Base-by-base conservation (phyloP, 1,140 invertebrate species). In the Odontomachus brunneus region DNA sequence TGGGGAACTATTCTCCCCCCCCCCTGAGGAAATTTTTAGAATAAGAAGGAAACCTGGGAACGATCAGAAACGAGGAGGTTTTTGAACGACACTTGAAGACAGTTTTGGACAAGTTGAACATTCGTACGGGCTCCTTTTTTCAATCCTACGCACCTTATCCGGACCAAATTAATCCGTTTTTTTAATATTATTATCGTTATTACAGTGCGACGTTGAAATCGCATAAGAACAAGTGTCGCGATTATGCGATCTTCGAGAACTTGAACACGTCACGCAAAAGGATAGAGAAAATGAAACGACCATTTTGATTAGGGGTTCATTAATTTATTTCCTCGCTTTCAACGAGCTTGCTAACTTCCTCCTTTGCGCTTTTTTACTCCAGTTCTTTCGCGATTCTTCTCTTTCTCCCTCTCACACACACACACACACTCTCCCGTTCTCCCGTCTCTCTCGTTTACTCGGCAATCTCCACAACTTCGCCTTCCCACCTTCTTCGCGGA, bases 291-390 rank as follows among this genome's bases (percentile, higher is more conserved):
- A 80, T 48, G 51, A 24, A 5, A 71, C 53, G 53, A 71, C 22
- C 75, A 71, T 80, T 80, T 80, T 80, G 75, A 82, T 82, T 65
- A 65, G 59, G 60, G 29, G 59, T 65, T 82, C 81, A 82, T 82
- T 82, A 82, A 82, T 82, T 82, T 75, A 75, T 74, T 62, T 76
- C 48, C 75, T 75, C 80, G 49, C 71, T 76, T 76, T 65, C 69
- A 82, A 82, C 81, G 81, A 63, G 60, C 72, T 82, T 62, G 71
- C 71, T 65, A 65, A 82, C 81, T 82, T 82, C 59, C 73, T 82
- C 24, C 51, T 76, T 75, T 26, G 49, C 72, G 57, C 44, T 48
- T 76, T 63, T 82, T 78, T 82, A 33, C 57, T 48, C 72, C 19
- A 26, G 48, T 76, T 76, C 29, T 62, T 69, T 75, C 19, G 57